Conservation (phyloP, 2,888 invertebrate genomes). For the Lathronympha strigana region DNA sequence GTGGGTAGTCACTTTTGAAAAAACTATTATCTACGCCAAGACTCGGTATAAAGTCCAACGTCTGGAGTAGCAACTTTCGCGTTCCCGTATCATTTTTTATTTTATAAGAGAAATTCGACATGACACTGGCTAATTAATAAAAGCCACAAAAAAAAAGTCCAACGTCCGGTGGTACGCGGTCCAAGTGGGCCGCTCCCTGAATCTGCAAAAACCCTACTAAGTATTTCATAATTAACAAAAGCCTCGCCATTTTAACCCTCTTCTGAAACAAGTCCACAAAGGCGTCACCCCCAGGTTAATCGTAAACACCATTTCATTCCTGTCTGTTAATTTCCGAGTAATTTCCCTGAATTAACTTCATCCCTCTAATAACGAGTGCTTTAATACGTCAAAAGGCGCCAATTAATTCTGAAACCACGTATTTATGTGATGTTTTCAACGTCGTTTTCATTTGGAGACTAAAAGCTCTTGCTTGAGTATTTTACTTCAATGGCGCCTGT, state of each 20-base stretch:
- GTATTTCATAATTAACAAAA: neutral
- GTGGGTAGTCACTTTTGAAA: too few relatives aligned
- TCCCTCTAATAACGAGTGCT: slow-evolving; percentile 33
- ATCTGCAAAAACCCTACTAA: too few relatives aligned
- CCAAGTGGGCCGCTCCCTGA: too few relatives aligned
- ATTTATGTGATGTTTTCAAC: slow-evolving; percentile 22
- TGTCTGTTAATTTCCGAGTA: slow-evolving; percentile 38
- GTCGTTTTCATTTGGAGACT: neutral
- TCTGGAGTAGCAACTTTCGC: too few relatives aligned
- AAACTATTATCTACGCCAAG: too few relatives aligned
- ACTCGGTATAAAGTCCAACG: too few relatives aligned
- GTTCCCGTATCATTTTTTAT: too few relatives aligned
- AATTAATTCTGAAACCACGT: slow-evolving; percentile 37
- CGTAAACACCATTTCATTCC: slow-evolving; percentile 33
- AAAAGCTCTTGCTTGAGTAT: neutral
- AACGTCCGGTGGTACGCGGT: too few relatives aligned
- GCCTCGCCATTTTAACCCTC: neutral
- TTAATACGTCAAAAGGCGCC: slow-evolving; percentile 39
- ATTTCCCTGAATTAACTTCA: slow-evolving; percentile 39
- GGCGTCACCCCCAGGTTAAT: slow-evolving; percentile 24
- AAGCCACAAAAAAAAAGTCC: too few relatives aligned
- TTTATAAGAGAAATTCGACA: too few relatives aligned
- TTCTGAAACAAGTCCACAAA: slow-evolving; percentile 9
- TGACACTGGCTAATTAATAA: too few relatives aligned
- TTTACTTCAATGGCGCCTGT: too few relatives aligned